A percentile compares a stretch with the other conserved stretches of the same genome.
phyloP scores from a whole-genome alignment of 2,888 invertebrate genomes.

The Willowsia nigromaculata region DNA sequence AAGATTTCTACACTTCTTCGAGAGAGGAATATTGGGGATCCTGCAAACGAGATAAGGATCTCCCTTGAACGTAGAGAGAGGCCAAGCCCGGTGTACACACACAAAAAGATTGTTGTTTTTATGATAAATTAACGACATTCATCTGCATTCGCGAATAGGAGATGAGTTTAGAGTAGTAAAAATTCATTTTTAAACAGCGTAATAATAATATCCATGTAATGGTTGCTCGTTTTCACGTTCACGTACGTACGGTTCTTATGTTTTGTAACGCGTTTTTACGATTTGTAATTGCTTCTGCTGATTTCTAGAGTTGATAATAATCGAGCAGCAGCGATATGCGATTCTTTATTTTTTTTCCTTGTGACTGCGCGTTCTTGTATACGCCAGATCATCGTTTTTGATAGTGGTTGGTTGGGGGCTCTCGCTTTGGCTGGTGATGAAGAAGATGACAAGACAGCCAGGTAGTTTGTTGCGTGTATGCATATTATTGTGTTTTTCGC shows the following conservation, averaged over 20 bases:
- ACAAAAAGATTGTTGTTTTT: background rate
- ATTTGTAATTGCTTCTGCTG: conserved; percentile 58
- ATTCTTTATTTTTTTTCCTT: background rate
- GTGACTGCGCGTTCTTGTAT: background rate
- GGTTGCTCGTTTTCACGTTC: background rate
- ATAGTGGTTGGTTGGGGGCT: background rate
- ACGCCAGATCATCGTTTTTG: background rate
- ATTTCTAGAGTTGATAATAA: conserved; percentile 33
- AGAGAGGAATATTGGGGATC: background rate
- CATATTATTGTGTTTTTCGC: background rate
- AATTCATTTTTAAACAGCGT: background rate
- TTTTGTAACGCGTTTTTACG: conserved; percentile 41
- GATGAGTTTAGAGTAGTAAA: background rate
- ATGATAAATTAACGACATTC: conserved; percentile 17
- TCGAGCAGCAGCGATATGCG: background rate
- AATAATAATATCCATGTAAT: background rate
- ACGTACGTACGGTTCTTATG: background rate
- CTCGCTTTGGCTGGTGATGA: background rate
- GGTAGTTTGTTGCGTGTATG: background rate
- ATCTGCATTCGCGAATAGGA: background rate
- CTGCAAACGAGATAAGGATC: background rate
- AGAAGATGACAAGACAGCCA: conserved; percentile 14
- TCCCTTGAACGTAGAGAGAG: background rate
- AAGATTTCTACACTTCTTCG: too few species aligned
- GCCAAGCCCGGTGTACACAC: background rate